Base-by-base conservation (phyloP, 1,140 invertebrate species). In the Notospermus geniculatus region DNA sequence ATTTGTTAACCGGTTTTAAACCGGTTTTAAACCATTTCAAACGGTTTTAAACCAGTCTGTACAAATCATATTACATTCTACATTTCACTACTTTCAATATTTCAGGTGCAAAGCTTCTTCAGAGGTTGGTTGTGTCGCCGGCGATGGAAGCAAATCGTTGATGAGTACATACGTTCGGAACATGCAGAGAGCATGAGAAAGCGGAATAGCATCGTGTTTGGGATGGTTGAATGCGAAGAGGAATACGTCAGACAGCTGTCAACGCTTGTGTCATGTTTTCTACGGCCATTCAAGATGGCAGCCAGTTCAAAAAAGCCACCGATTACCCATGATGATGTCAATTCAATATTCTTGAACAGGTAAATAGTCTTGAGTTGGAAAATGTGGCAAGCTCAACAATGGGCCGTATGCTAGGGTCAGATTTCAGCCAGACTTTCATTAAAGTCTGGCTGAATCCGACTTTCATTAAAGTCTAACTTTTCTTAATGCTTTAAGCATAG, bases 121-220 rank as follows among this genome's bases (percentile, higher is more conserved):
- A 85, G 93, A 2, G 93, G 93, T 1, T 96, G 93, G 93, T 80
- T 96, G 5, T 95, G 93, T 78, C 85, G 93, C n/a, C 82, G 92
- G 2, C 84, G 93, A 57, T 96, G 93, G 93, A 95, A 95, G 80
- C 92, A 94, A 76, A 96, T 96, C 59, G 93, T 96, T 1, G 92
- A 95, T 66, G 90, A 95, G 71, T 96, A 96, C 79, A 97, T 96
- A 68, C 92, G 92, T 73, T 94, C 92, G 66, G 93, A 93, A 0
- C 92, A 95, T 75, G 93, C 93, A 1, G 92, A 95, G 76, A 93
- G 89, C 75, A 95, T 97, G 92, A 80, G 93, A 45, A 95, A 95
- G 78, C 81, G 93, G 57, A 97, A 97, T 81, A 94, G 91, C 77
- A 84, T 96, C 59, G 92, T 95, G 2, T 95, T 96, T 80, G 88